A percentile compares a stretch with the other conserved stretches of the same genome.
These are phyloP conservation scores for Chaunax sp. DNA, from an alignment of 2,797 vertebrate genomes.

Conservation along the genomic window DNA sequence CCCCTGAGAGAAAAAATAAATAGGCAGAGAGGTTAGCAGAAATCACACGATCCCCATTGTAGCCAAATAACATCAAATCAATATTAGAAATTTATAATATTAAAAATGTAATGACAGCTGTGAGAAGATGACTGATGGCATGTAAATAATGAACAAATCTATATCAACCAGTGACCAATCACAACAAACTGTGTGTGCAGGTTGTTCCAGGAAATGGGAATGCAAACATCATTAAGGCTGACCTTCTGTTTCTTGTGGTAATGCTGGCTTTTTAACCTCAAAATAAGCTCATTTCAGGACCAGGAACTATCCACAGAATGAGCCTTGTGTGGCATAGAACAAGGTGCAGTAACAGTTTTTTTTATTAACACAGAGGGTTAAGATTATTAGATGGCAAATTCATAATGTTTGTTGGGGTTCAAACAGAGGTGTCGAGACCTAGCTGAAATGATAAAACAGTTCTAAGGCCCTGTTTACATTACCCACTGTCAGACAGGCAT, in stretches of 20 bases:
- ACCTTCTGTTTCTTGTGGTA: not conserved
- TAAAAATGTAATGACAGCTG: not conserved
- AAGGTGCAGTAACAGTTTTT: too few relatives aligned
- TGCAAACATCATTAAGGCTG: not conserved
- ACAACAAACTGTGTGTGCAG: too few relatives aligned
- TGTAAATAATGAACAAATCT: too few relatives aligned
- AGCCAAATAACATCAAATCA: not conserved
- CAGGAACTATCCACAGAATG: not conserved
- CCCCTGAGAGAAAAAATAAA: slow-evolving; percentile 81
- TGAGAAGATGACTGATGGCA: too few relatives aligned
- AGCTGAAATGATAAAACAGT: not conserved
- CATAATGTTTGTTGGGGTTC: too few relatives aligned
- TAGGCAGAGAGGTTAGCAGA: not conserved
- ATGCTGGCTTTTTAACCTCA: slow-evolving; percentile 2
- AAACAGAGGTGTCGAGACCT: too few relatives aligned
- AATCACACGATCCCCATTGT: not conserved
- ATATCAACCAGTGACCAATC: not conserved
- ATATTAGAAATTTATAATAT: not conserved
- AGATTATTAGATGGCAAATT: not conserved
- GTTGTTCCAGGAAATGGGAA: too few relatives aligned
- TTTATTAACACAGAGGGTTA: not conserved
- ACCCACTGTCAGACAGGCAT: too few relatives aligned
- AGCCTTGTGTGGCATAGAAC: too few relatives aligned
- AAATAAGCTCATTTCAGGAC: not conserved
- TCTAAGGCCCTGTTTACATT: not conserved